These are phyloP conservation scores for Blastobasis adustella DNA, from an alignment of 2,888 invertebrate species.

Conservation along the genomic window DNA sequence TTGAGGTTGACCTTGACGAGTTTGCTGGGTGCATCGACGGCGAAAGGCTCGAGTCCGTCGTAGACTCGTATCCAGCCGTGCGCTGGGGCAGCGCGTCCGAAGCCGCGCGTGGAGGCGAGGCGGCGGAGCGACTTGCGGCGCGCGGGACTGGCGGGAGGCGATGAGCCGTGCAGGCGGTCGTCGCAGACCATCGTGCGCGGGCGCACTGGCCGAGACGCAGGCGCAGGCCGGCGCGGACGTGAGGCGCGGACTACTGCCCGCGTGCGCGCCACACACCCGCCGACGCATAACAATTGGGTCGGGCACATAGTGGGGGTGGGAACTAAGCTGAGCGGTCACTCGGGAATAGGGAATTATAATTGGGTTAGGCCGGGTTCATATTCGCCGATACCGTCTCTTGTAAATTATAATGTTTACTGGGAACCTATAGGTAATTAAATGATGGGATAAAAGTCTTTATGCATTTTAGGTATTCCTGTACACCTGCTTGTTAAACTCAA, in stretches of 20 bases:
- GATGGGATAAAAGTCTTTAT: too few species aligned
- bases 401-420: too few species aligned
- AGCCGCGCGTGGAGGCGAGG: conserved; percentile 68
- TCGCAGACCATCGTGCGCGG: conserved; percentile 66
- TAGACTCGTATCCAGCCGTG: conserved; percentile 79
- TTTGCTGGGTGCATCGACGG: conserved; percentile 67
- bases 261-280: conserved; percentile 46
- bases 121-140: conserved; percentile 65
- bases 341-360: conserved; percentile 43
- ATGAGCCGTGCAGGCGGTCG: conserved; percentile 64
- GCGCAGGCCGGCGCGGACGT: conserved; percentile 54
- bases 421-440: too few species aligned
- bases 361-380: too few species aligned
- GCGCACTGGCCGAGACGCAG: conserved; percentile 49
- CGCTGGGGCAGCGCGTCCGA: conserved; percentile 39
- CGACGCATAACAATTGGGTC: conserved; percentile 68
- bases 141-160: conserved; percentile 54
- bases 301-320: conserved; percentile 68
- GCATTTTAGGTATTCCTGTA: too few species aligned
- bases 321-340: conserved; percentile 64
- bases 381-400: too few species aligned
- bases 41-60: conserved; percentile 70
- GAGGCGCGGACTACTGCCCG: conserved; percentile 48
- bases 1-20: conserved; percentile 74
- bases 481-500: too few species aligned